Evolutionary conservation across 2,797 vertebrate species (phyloP).

Genomic region (Cheirogaleus major): DNA sequence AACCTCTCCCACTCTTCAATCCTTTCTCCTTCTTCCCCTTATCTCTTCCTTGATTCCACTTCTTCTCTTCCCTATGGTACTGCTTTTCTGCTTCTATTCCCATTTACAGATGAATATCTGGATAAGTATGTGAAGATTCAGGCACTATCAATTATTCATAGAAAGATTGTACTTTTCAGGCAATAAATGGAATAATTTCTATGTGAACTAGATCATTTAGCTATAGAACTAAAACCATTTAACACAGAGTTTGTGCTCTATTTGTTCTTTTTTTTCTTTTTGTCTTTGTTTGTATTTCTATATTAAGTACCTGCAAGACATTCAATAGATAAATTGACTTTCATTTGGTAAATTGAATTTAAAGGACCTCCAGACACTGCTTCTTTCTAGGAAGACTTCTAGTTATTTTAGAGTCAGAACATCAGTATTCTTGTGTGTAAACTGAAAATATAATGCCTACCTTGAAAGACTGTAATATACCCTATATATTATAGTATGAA

Average conservation of each 20-base stretch:
- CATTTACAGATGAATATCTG: background rate
- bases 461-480: background rate
- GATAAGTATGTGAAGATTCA: background rate
- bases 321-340: background rate
- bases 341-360: background rate
- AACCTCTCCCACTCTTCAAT: background rate
- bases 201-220: background rate
- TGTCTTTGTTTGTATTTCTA: background rate
- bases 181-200: background rate
- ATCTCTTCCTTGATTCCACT: too few species aligned
- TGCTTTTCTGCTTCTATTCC: too few species aligned
- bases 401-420: background rate
- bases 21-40: accelerated
- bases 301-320: background rate
- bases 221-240: background rate
- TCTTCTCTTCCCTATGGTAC: background rate
- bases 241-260: background rate
- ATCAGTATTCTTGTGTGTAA: background rate
- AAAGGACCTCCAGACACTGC: background rate
- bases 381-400: background rate
- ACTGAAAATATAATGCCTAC: background rate
- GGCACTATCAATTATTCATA: background rate
- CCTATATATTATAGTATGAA: background rate
- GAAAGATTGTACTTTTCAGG: background rate
- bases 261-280: background rate